Conservation (phyloP, 2,888 invertebrate species). For the Drosophila recens region DNA sequence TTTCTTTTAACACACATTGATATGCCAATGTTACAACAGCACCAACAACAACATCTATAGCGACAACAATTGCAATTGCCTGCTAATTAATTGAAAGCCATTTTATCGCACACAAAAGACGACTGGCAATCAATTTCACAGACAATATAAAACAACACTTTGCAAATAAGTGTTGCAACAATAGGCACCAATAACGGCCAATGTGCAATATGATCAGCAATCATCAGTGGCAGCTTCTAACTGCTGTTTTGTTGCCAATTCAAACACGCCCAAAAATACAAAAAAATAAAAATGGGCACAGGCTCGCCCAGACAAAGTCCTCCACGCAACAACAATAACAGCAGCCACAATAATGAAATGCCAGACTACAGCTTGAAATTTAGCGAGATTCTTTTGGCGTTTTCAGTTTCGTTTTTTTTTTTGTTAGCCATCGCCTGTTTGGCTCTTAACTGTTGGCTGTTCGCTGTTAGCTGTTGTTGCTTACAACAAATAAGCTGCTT, state of each 20-base stretch:
- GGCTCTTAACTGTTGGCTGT: constrained; percentile 23
- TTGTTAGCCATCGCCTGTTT: constrained; percentile 42
- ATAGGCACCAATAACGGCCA: constrained; percentile 65
- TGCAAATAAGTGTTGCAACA: constrained; percentile 40
- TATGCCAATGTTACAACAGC: constrained; percentile 43
- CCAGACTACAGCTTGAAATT: constrained; percentile 59
- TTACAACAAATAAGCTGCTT: constrained; percentile 78
- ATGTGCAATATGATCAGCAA: constrained; percentile 53
- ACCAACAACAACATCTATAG: not conserved
- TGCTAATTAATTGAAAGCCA: constrained; percentile 78
- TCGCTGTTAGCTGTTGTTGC: constrained; percentile 54
- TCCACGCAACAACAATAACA: constrained; percentile 32
- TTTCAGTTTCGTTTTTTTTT: constrained; percentile 68
- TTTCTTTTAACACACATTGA: constrained; percentile 72
- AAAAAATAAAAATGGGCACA: constrained; percentile 26
- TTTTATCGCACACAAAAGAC: constrained; percentile 78
- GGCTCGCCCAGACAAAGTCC: constrained; percentile 56
- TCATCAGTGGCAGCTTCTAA: constrained; percentile 57
- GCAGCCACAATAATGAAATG: constrained; percentile 19
- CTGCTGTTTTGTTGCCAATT: constrained; percentile 68
- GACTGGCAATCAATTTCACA: constrained; percentile 69
- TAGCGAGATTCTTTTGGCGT: constrained; percentile 70
- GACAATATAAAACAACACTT: constrained; percentile 28
- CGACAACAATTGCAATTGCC: constrained; percentile 34
- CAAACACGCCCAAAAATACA: constrained; percentile 65